phyloP scores from a whole-genome alignment of 2,888 invertebrate species.

The Lochmaea capreae region DNA sequence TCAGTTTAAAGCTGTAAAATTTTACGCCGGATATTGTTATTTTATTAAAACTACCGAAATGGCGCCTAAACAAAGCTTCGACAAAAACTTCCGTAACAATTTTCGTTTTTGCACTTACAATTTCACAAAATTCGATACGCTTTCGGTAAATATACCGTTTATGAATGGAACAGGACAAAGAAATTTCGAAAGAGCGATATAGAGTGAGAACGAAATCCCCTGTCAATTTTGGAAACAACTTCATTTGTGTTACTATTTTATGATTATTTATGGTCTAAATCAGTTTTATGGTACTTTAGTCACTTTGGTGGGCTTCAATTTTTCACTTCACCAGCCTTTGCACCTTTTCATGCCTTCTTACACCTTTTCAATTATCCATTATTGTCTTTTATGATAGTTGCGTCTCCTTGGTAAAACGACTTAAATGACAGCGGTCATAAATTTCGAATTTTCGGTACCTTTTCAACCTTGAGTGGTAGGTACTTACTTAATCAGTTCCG shows the following conservation, averaged over 20 bases:
- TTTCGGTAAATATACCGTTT: constrained; percentile 18
- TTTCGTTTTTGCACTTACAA: background rate
- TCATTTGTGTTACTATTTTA: constrained; percentile 15
- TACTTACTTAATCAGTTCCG: background rate
- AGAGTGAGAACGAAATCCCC: background rate
- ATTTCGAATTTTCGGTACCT: constrained; percentile 7
- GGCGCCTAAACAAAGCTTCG: background rate
- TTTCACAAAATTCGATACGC: constrained; percentile 17
- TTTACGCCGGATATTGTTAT: background rate
- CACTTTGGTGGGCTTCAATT: constrained; percentile 11
- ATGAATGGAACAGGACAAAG: constrained; percentile 12
- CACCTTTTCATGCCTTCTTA: constrained; percentile 10
- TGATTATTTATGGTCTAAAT: constrained; percentile 21
- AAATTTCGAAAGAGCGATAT: background rate
- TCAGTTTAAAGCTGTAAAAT: too few relatives aligned
- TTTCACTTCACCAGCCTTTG: constrained; percentile 8
- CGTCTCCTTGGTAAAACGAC: constrained; percentile 15
- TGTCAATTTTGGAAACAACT: constrained; percentile 14
- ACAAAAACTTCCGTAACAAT: background rate
- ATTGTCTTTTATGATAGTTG: constrained; percentile 15
- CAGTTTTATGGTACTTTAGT: constrained; percentile 22
- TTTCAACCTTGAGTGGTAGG: background rate
- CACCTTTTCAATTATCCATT: constrained; percentile 17
- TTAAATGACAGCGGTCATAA: background rate
- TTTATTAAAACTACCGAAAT: background rate